Conservation (phyloP, 2,797 vertebrate species). For the Acrossocheilus fasciatus region DNA sequence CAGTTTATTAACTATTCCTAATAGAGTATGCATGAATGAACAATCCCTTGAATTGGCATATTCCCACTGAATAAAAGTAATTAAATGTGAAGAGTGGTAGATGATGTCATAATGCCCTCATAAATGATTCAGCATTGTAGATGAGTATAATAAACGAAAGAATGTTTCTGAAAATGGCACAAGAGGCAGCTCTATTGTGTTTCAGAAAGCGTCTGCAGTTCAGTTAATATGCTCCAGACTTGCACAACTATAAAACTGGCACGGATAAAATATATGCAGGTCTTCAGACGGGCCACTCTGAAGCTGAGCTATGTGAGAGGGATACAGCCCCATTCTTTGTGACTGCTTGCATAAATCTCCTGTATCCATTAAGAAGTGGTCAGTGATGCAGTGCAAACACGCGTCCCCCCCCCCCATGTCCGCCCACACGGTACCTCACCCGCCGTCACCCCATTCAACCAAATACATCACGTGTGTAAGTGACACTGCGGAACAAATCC, state of each 20-base stretch:
- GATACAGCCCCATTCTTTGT: slow-evolving; percentile 11
- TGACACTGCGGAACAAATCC: slow-evolving; percentile 48
- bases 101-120: slow-evolving; percentile 28
- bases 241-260: slow-evolving; percentile 29
- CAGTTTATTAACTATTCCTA: slow-evolving; percentile 8
- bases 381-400: slow-evolving; percentile 51
- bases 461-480: slow-evolving; percentile 58
- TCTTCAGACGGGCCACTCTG: slow-evolving; percentile 29
- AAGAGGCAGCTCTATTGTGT: neutral
- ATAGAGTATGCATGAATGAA: slow-evolving; percentile 3
- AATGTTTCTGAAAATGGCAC: neutral
- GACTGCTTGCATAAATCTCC: slow-evolving; percentile 57
- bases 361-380: slow-evolving; percentile 53
- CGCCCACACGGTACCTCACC: slow-evolving; percentile 55
- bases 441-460: slow-evolving; percentile 46
- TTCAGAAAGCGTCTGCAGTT: slow-evolving; percentile 16
- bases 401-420: slow-evolving; percentile 50
- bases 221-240: slow-evolving; percentile 27
- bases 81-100: slow-evolving; percentile 12
- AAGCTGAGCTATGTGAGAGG: slow-evolving; percentile 34
- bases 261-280: slow-evolving; percentile 26
- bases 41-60: slow-evolving; percentile 4
- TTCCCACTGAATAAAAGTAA: neutral
- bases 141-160: slow-evolving; percentile 14
- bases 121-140: slow-evolving; percentile 39